Base-by-base conservation (phyloP, 2,797 vertebrate genomes). In the Neostethus bicornis region DNA sequence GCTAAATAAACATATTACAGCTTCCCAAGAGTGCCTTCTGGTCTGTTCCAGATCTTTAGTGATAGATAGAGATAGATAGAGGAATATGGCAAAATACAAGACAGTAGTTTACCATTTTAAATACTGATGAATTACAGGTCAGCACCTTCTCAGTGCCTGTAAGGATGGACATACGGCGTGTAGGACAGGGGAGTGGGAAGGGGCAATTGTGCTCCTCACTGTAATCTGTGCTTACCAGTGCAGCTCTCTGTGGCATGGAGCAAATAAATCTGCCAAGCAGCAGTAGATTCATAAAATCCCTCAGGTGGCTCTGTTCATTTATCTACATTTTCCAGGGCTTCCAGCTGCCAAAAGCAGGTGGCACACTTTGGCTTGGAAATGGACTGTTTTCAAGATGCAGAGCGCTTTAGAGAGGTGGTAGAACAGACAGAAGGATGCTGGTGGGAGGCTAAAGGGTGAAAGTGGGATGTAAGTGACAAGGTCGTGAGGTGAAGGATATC, bases 221-320 rank as follows among this genome's bases (percentile, higher is more conserved):
- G 75, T 89, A 91, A 92, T 91, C 89, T 90, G 86, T 88, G 88
- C 77, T 91, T 88, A 90, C 84, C 87, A 90, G 90, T 88, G 87
- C 85, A 85, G 86, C 86, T 80, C 87, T 86, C 83, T 82, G 83
- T 90, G 85, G 87, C 64, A 63, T 79, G 69, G 65, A 86, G 89
- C 83, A 89, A 88, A 86, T 85, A 87, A 91, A 91, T 91, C 87
- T 92, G 90, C 89, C 90, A 89, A 89, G 89, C 80, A 85, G 82
- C 88, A 85, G 88, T 86, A 92, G 85, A 92, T 91, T 92, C 89
- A 87, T 87, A 86, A 89, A 92, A 88, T 89, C 92, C 90, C 89
- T 88, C 84, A 90, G 90, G 91, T 92, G 87, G 78, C 88, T 88
- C 83, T 85, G 80, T 87, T 91, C 90, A 93, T 92, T 93, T 92